A percentile compares a stretch with the other conserved stretches of the same genome.
Evolutionary conservation across 2,888 invertebrate genomes (phyloP).

Genomic region (Apamea sordens): DNA sequence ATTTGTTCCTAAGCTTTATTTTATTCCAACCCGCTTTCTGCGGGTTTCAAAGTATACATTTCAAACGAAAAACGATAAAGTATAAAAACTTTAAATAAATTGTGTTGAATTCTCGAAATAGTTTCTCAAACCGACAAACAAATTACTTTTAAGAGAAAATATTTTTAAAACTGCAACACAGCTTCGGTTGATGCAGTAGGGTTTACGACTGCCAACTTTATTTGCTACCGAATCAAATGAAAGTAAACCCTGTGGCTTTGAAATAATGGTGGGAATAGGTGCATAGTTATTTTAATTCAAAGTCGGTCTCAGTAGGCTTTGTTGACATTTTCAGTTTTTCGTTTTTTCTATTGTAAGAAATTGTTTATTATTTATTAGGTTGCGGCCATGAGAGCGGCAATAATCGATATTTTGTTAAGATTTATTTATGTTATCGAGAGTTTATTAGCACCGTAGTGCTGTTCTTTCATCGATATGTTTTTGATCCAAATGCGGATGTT

Average conservation of each 20-base stretch:
- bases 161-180: constrained; percentile 74
- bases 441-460: constrained; percentile 26
- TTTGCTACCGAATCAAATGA: constrained; percentile 15
- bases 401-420: constrained; percentile 36
- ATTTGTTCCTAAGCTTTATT: constrained; percentile 4
- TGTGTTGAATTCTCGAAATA: constrained; percentile 60
- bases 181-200: constrained; percentile 63
- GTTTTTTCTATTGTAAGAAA: constrained; percentile 80
- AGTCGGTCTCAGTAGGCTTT: constrained; percentile 70
- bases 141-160: constrained; percentile 79
- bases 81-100: constrained; percentile 46
- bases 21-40: neutral
- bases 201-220: constrained; percentile 59
- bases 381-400: constrained; percentile 53
- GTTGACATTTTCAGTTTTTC: constrained; percentile 82
- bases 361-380: constrained; percentile 68
- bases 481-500: neutral
- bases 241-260: constrained; percentile 13
- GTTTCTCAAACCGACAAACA: constrained; percentile 72
- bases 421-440: constrained; percentile 14
- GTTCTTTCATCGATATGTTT: constrained; percentile 18
- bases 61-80: constrained; percentile 16
- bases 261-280: constrained; percentile 4
- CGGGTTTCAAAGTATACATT: constrained; percentile 12
- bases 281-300: constrained; percentile 57